phyloP scores from a whole-genome alignment of 2,888 invertebrate species.

The Lycia hirtaria region DNA sequence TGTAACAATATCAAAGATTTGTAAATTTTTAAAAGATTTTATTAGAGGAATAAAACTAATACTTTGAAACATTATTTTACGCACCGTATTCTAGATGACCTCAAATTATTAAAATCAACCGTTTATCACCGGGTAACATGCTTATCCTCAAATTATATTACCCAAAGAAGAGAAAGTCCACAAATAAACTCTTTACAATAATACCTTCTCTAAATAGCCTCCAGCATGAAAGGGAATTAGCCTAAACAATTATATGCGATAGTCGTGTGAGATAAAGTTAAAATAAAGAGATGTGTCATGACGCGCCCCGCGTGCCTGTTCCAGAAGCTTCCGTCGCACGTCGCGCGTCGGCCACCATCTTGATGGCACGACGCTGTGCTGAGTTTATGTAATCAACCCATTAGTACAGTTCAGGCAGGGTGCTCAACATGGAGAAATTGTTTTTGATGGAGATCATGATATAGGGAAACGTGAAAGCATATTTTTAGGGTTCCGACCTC shows the following conservation, averaged over 20 bases:
- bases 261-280: conserved; percentile 73
- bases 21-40: no score
- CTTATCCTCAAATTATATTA: no score
- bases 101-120: no score
- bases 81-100: no score
- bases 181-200: conserved; percentile 6
- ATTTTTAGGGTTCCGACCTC: no score
- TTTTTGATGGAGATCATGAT: not conserved
- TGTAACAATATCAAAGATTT: no score
- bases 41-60: no score
- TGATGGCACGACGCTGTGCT: conserved; percentile 42
- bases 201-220: conserved; percentile 11
- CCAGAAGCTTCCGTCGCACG: conserved; percentile 40
- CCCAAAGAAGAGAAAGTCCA: no score
- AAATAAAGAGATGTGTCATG: conserved; percentile 75
- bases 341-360: conserved; percentile 44
- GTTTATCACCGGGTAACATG: no score
- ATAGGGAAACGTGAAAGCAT: not conserved
- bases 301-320: conserved; percentile 52
- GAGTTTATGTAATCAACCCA: conserved; percentile 26
- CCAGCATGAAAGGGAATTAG: conserved; percentile 54
- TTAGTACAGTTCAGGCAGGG: conserved; percentile 13
- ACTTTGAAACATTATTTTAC: no score
- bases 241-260: conserved; percentile 70
- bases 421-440: not conserved